Evolutionary conservation across 2,888 invertebrate species (phyloP).

Genomic region (Dryococelus australis): DNA sequence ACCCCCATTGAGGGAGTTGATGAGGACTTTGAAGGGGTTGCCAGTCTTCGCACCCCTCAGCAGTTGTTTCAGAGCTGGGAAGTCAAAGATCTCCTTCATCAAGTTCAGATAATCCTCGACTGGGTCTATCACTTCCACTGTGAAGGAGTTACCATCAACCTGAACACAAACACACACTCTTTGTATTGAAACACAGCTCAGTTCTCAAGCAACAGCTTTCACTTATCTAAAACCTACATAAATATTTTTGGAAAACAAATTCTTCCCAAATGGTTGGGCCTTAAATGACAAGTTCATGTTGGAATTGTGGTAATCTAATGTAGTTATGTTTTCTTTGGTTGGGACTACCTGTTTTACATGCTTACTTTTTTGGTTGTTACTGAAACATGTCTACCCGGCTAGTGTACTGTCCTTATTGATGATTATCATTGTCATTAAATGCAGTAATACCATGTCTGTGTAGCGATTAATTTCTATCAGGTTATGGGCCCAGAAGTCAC

Average conservation of each 20-base stretch:
- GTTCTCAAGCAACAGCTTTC: no score
- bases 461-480: no score
- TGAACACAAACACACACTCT: constrained; percentile 51
- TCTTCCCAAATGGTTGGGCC: not conserved
- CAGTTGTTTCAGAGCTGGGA: constrained; percentile 75
- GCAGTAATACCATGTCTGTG: no score
- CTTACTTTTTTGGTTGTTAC: no score
- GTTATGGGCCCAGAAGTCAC: no score
- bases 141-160: constrained; percentile 76
- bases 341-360: no score
- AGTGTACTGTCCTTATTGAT: no score
- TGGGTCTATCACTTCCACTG: constrained; percentile 89
- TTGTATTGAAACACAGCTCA: not conserved
- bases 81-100: constrained; percentile 98
- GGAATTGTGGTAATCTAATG: no score
- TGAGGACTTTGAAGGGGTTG: constrained; percentile 80
- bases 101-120: constrained; percentile 86
- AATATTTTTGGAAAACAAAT: not conserved
- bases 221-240: no score
- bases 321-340: no score
- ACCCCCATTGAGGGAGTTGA: constrained; percentile 97
- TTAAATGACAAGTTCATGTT: not conserved
- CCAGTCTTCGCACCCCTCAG: constrained; percentile 72
- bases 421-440: no score
- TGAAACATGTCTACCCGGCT: no score